phyloP scores from a whole-genome alignment of 2,888 invertebrate genomes.

The Rhabditoides inermis region DNA sequence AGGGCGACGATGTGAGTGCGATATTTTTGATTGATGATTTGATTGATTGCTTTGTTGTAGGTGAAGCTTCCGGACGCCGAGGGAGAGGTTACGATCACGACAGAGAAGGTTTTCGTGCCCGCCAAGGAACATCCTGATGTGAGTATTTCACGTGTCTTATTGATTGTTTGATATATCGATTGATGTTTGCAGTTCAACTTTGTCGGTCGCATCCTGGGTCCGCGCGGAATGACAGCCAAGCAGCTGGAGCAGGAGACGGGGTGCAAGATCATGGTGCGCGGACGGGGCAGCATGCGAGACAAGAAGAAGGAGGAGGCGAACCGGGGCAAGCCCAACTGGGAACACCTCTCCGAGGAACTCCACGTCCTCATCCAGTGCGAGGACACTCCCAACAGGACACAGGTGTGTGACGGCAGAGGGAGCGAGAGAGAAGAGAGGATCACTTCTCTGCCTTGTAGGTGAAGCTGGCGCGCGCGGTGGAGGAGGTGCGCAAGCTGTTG shows the following conservation, averaged over 20 bases:
- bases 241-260: slow-evolving; percentile 99
- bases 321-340: slow-evolving; percentile 99
- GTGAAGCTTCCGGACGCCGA: slow-evolving; percentile 44
- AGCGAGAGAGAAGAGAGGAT: too few relatives aligned
- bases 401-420: too few relatives aligned
- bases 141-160: slow-evolving; percentile 57
- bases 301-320: slow-evolving; percentile 76
- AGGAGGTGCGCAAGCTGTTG: slow-evolving; percentile 93
- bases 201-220: slow-evolving; percentile 97
- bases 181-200: slow-evolving; percentile 87
- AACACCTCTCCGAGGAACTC: slow-evolving; percentile 93
- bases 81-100: slow-evolving; percentile 70
- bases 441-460: too few relatives aligned
- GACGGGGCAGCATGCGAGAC: slow-evolving; percentile 46
- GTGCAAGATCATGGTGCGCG: slow-evolving; percentile 98
- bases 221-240: slow-evolving; percentile 99
- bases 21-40: slow-evolving; percentile 1
- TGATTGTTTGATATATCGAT: slow-evolving; percentile 30
- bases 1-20: slow-evolving; percentile 52
- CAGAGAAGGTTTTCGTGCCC: slow-evolving; percentile 99
- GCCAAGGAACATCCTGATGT: slow-evolving; percentile 99
- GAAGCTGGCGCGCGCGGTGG: slow-evolving; percentile 87
- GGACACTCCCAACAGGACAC: slow-evolving; percentile 92
- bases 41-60: too few relatives aligned
- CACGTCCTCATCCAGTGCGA: slow-evolving; percentile 97